Evolutionary conservation across 2,888 invertebrate species (phyloP), one percentile per base, ranked within the genome.

Genomic region (Caenorhabditis sp.): DNA sequence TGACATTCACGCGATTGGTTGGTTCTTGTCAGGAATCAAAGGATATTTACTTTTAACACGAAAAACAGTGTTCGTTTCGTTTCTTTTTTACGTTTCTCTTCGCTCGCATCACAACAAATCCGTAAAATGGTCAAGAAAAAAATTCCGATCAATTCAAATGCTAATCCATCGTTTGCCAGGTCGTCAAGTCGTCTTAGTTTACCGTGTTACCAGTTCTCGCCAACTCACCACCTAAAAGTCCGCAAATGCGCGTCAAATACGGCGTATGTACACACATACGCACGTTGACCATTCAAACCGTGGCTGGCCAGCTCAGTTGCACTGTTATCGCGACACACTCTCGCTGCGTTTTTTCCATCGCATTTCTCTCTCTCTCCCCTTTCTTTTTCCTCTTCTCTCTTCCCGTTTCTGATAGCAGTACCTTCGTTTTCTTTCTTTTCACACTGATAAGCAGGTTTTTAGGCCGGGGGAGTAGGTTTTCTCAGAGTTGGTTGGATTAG

Each of bases 291-390:
- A 28, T 60, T 58, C 64, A 20, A 37, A 15, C 26, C 26, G n/a
- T n/a, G 47, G 11, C 47, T 32, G 24, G 5, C 58, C 64, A 50
- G 58, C 44, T 50, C 37, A 28, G 13, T 65, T 65, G 65, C 65
- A 74, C 74, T 51, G 51, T 74, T 67, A 65, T 74, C 74, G 65
- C 40, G 26, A 13, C 53, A 22, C 44, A 9, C 9, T 32, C 11
- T 13, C 40, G 13, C 13, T 40, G 40, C 9, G 32, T 32, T 32
- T 56, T 55, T 44, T n/a, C 15, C 20, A 13, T 71, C 22, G 18
- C 26, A 9, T 60, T 40, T 67, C 65, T 35, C 20, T 22, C 40
- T 15, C n/a, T n/a, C n/a, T 44, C 37, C 58, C 13, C 15, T 60
- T 22, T 60, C 24, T 24, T 18, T 11, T 55, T 20, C 26, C 35